Evolutionary conservation across 2,113 vertebrate genomes (phyloP).

Genomic region (Microcebus lehilahytsara): DNA sequence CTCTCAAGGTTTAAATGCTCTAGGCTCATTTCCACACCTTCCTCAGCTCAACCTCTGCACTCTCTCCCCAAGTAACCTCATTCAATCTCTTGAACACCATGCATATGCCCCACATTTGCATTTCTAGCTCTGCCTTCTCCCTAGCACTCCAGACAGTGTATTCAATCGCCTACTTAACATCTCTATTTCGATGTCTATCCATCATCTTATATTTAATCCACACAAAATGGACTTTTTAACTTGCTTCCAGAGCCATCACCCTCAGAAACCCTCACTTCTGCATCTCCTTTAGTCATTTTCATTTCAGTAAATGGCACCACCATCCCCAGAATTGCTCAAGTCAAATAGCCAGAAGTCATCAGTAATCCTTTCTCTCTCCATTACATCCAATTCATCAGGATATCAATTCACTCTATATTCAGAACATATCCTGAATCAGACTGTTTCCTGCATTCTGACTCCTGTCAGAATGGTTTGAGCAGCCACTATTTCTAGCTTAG

Average conservation of each 20-base stretch:
- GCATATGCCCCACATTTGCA: neutral
- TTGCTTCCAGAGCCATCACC: neutral
- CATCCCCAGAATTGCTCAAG: neutral
- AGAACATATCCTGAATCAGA: neutral
- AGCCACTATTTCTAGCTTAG: neutral
- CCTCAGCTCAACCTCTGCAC: neutral
- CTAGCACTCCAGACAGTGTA: neutral
- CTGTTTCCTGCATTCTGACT: neutral
- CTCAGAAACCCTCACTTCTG: neutral
- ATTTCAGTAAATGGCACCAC: neutral
- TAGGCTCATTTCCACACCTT: neutral
- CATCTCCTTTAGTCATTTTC: neutral
- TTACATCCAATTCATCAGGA: neutral
- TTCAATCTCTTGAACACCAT: neutral
- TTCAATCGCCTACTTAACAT: neutral
- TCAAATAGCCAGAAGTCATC: neutral
- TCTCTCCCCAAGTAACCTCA: neutral
- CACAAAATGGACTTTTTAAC: neutral
- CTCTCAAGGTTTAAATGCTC: neutral
- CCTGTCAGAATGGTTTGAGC: neutral
- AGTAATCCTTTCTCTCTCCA: neutral
- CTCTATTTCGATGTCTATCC: neutral
- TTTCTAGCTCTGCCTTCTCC: neutral
- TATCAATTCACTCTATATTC: neutral
- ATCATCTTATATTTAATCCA: neutral